Conservation (phyloP, 2,888 invertebrate genomes). For the Heliconius sara region DNA sequence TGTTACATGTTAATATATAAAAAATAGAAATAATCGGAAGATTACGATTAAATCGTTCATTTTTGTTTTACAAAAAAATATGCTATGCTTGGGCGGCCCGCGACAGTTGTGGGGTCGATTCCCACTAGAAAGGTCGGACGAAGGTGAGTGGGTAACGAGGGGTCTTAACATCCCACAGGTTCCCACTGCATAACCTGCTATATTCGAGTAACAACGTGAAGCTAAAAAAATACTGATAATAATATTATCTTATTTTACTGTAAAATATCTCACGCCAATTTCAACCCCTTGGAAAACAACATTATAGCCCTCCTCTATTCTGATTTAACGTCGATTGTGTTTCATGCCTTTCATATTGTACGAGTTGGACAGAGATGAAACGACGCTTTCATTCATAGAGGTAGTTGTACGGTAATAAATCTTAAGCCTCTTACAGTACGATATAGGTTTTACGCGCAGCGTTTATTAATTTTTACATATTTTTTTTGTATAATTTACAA, state of each 20-base stretch:
- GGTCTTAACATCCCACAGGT: too few relatives aligned
- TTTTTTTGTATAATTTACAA: too few relatives aligned
- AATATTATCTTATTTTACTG: background rate
- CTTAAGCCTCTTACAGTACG: slow-evolving; percentile 57
- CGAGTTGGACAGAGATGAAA: slow-evolving; percentile 45
- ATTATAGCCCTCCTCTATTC: slow-evolving; percentile 58
- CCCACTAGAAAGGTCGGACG: too few relatives aligned
- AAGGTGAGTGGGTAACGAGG: too few relatives aligned
- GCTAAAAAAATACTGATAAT: background rate
- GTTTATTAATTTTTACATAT: slow-evolving; percentile 4
- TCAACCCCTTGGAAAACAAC: slow-evolving; percentile 57
- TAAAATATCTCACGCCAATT: slow-evolving; percentile 38
- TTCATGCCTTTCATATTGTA: slow-evolving; percentile 44
- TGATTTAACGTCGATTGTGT: slow-evolving; percentile 48
- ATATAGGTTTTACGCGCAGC: slow-evolving; percentile 41
- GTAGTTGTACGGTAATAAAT: slow-evolving; percentile 63
- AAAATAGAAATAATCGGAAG: too few relatives aligned
- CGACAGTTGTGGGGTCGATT: too few relatives aligned
- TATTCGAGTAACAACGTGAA: too few relatives aligned
- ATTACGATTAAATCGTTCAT: too few relatives aligned
- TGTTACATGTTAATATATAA: too few relatives aligned
- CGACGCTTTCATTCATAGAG: slow-evolving; percentile 44
- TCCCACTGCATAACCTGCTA: too few relatives aligned
- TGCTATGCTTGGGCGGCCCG: too few relatives aligned
- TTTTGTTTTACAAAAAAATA: too few relatives aligned